Base-by-base conservation (phyloP, 2,888 invertebrate species). In the Bellardia pandia region DNA sequence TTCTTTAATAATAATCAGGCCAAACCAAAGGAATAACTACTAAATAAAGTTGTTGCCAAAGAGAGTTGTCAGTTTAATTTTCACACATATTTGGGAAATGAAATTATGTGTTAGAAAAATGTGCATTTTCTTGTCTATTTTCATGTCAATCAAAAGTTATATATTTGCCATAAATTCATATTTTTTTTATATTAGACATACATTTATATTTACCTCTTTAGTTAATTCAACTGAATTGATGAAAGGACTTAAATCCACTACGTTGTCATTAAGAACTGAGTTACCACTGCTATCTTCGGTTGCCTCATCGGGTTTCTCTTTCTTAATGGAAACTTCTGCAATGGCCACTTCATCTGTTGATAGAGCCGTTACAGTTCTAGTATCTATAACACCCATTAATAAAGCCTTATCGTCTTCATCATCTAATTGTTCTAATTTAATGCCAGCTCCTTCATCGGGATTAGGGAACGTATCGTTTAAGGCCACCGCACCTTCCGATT, bases 391-490 rank as follows among this genome's bases (percentile, higher is more conserved):
- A 48, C 80, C 88, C 11, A 85, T 84, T 14, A 90, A 64, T 69
- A 89, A 87, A 6, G 88, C 88, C 14, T 89, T 89, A 48, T 90
- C 86, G 13, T 90, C 90, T 4, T 89, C 89, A 14, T 90, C 89
- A 16, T 90, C 89, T 30, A 89, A 80, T 48, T 90, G 90, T 66
- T 91, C 91, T 16, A 90, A 85, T 69, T 91, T 91, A 30, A 90
- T 78, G 60, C 89, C 90, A 5, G 90, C 89, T 3, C 85, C 68
- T 16, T 88, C 91, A 58, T 90, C 89, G 5, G 92, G 92, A 88
- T 92, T 90, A 0, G 92, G 92, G 2, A 90, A 89, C 42, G 91
- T 92, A 76, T 92, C 92, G 56, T 92, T 92, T 3, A 92, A 79
- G 0, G 91, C 92, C 2, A 77, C 88, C 33, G 88, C 90, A 2